Evolutionary conservation across 2,113 vertebrate species (phyloP).

Genomic region (Bubo scandiacus): DNA sequence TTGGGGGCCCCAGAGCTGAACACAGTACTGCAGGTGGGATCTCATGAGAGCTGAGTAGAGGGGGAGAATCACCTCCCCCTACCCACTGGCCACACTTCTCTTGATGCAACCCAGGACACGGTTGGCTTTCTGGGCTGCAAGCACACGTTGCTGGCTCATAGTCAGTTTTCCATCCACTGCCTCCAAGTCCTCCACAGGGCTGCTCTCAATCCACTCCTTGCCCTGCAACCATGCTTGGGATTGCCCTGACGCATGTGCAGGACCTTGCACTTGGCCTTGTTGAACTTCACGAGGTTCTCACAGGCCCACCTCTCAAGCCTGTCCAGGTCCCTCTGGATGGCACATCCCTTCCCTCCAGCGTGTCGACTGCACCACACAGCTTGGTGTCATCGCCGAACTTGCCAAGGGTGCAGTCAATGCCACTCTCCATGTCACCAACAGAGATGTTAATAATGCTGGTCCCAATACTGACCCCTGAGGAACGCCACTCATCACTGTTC

Average conservation of each 20-base stretch:
- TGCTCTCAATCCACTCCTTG: background rate
- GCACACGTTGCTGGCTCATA: background rate
- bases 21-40: background rate
- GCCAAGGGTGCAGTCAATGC: background rate
- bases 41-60: background rate
- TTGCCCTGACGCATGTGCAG: background rate
- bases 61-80: background rate
- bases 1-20: background rate
- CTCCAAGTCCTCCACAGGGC: background rate
- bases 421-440: background rate
- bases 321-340: background rate
- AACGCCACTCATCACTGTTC: background rate
- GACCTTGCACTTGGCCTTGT: background rate
- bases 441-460: background rate
- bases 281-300: background rate
- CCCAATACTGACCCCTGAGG: background rate
- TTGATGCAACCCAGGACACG: accelerated
- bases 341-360: background rate
- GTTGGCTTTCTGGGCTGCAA: background rate
- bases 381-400: background rate
- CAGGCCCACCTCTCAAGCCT: background rate
- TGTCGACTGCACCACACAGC: background rate
- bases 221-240: background rate
- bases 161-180: background rate
- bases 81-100: background rate